Evolutionary conservation across 2,797 vertebrate species (phyloP), one percentile per base, ranked within the genome.

Genomic region (Siniperca obscura): DNA sequence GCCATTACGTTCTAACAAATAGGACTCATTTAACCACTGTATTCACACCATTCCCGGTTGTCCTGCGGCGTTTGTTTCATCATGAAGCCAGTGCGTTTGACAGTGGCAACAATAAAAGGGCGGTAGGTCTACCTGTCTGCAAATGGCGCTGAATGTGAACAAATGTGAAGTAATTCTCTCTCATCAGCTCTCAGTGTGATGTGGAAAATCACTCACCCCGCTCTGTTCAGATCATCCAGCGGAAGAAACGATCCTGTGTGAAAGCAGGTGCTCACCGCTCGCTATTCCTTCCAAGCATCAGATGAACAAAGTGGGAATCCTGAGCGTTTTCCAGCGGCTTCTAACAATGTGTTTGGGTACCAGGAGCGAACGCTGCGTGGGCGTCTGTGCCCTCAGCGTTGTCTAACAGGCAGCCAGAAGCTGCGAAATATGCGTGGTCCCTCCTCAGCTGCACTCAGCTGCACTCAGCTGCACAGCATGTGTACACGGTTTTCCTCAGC

Each of bases 71-170:
- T 11, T 44, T 22, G 19, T 69, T 64, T 42, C 36, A 1, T 1
- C 11, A 66, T 42, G 14, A 48, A 50, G 27, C 3, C 48, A 14
- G 40, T 2, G 52, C 62, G 34, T 16, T 27, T 10, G 27, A 67
- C 22, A 70, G 53, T 25, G 42, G 21, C 38, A 70, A 84, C 74
- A 85, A 86, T 83, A 78, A 83, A 64, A 55, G 76, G 72, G 70
- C 77, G 84, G 89, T 70, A 82, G 92, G 88, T 88, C 78, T 36
- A 92, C 90, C 92, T 93, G 92, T 90, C 91, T 93, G 94, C 92
- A 95, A 96, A 96, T 96, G 95, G 95, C 95, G 95, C 94, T 94
- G 86, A 92, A 90, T 92, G 91, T 88, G 81, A 87, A 90, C 85
- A 85, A 87, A 86, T 84, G 90, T 93, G 90, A 93, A 95, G 92